These are phyloP conservation scores for Saturnia japonica DNA, from an alignment of 2,888 invertebrate species.

Conservation along the genomic window DNA sequence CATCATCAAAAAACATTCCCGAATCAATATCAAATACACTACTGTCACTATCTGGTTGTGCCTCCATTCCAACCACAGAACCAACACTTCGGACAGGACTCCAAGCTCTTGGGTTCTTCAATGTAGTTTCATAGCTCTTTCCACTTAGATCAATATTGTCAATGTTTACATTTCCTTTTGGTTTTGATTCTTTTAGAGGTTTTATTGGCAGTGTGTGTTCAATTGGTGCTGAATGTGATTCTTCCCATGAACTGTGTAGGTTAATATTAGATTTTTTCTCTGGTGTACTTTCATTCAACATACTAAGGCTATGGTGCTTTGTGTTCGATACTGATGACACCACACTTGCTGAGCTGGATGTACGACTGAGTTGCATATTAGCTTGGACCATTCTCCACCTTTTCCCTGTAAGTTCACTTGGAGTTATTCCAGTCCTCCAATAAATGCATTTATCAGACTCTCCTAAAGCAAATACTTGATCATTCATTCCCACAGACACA, in stretches of 20 bases:
- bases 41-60: constrained; percentile 92
- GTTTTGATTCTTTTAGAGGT: constrained; percentile 60
- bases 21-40: constrained; percentile 91
- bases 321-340: constrained; percentile 83
- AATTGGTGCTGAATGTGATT: constrained; percentile 88
- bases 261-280: constrained; percentile 78
- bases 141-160: constrained; percentile 81
- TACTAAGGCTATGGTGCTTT: constrained; percentile 86
- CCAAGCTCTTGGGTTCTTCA: constrained; percentile 92
- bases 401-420: constrained; percentile 91
- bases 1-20: constrained; percentile 91
- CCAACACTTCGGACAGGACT: constrained; percentile 94
- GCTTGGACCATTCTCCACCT: constrained; percentile 92
- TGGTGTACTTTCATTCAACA: constrained; percentile 63
- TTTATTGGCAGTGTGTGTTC: constrained; percentile 85
- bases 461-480: constrained; percentile 94
- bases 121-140: constrained; percentile 86
- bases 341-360: constrained; percentile 90
- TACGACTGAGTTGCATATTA: constrained; percentile 90
- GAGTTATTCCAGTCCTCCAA: constrained; percentile 88
- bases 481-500: constrained; percentile 92
- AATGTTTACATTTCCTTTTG: constrained; percentile 60
- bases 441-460: constrained; percentile 91
- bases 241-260: constrained; percentile 84
- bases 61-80: constrained; percentile 91